Base-by-base conservation (phyloP, 2,113 vertebrate genomes). In the Nothoprocta perdicaria region DNA sequence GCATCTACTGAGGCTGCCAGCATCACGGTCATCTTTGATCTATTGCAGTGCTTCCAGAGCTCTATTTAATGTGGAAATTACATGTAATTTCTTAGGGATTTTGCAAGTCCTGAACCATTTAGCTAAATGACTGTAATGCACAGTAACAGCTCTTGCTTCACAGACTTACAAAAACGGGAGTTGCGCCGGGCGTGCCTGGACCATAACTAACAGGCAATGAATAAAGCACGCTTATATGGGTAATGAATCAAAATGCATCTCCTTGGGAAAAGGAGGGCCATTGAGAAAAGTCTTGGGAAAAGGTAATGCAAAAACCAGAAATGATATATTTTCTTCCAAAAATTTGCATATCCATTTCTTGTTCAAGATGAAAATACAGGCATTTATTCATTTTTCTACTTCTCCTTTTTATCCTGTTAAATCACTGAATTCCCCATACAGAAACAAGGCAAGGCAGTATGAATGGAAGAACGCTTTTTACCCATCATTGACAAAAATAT, bases 151-250 rank as follows among this genome's bases (percentile, higher is more conserved):
- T 58, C 11, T 90, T 95, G 76, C 84, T 53, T 61, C 69, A 94
- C 29, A 75, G 77, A 35, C 69, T 95, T 79, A 62, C 67, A 84
- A 69, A 93, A 84, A 60, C 35, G 78, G 84, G 88, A 93, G 69
- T 33, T 33, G 75, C 14, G 4, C 0, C 66, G 84, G 67, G 84
- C 58, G 96, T 90, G 82, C 35, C 67, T 0, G 0, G 84, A 14
- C 45, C 77, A 82, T 33, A 63, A 53, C 71, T 48, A 71, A 53
- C 16, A 2, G 38, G 16, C 8, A 72, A 61, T 0, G 1, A 53
- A 61, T n/a, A 73, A 38, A 48, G 43, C 12, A 21, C 23, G 22
- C 66, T 10, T 45, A 79, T 78, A 80, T 72, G 79, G 45, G 33
- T 80, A 38, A 5, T 1, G 21, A 33, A 65, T 90, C 2, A 4